Evolutionary conservation across 37 sponge, comb jelly and placozoan species (phyloP), one percentile per base, ranked within the genome.

Genomic region (Beroe ovata): DNA sequence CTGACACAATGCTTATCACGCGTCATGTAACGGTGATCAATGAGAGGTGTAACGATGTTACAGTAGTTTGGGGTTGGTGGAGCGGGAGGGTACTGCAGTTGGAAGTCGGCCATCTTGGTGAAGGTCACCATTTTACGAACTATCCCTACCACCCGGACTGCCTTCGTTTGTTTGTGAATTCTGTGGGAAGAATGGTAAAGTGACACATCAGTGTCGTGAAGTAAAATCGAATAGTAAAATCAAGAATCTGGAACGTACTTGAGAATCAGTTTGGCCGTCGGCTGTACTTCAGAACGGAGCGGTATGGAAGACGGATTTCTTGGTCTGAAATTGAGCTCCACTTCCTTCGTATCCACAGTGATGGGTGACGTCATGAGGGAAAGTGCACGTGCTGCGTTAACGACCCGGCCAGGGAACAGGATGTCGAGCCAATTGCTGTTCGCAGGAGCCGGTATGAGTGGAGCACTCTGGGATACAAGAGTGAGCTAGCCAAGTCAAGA

Each of bases 61-160:
- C 54, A 2, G 54, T 77, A 77, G 84, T 77, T 77, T 35, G 84
- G 42, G 42, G 84, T 39, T 2, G 42, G 84, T 18, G 33, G 42
- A 35, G 84, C 28, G 20, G 84, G 84, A 32, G 84, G 84, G 84
- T 77, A 77, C 3, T 77, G 84, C 54, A 77, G 84, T 19, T 77
- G 84, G 84, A 77, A 77, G 54, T 77, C 84, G 39, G 84, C 84
- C 84, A 77, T 21, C 54, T 42, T 42, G 28, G 35, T 39, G 84
- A 77, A 77, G 25, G 33, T 35, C 0, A 77, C 20, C 84, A 19
- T 35, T 4, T 77, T 39, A 11, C 54, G 42, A 23, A 77, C 84
- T 42, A 77, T 29, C 22, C 84, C 84, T 6, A 42, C 42, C 23
- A 77, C 84, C 11, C 84, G 84, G 2, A 77, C 84, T 8, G 84